A percentile compares a stretch with the other conserved stretches of the same genome.
Evolutionary conservation across 2,113 vertebrate species (phyloP).

Genomic region (Phylloscopus trochiloides): DNA sequence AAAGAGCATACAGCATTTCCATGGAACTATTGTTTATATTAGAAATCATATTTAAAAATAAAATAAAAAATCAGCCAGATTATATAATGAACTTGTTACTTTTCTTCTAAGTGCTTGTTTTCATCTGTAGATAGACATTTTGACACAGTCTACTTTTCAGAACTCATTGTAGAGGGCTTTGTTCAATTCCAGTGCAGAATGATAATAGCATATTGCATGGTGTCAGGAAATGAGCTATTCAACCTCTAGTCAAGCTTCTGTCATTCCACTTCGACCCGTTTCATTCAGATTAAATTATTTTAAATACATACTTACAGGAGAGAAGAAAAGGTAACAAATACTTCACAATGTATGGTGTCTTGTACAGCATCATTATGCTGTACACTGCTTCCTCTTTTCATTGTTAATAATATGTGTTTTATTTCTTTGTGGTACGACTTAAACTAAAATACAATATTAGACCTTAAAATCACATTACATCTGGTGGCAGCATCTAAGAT

Average conservation of each 20-base stretch:
- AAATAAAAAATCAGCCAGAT: neutral
- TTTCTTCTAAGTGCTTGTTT: neutral
- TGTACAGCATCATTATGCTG: neutral
- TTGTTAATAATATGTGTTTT: neutral
- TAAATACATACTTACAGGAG: neutral
- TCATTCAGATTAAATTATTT: neutral
- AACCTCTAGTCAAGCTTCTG: neutral
- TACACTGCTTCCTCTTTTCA: neutral
- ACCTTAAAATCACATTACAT: neutral
- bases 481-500: neutral
- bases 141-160: neutral
- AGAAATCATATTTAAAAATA: neutral
- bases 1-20: neutral
- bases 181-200: neutral
- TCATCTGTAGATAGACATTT: neutral
- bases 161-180: neutral
- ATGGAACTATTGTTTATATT: neutral
- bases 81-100: neutral
- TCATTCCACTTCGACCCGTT: neutral
- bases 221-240: neutral
- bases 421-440: neutral
- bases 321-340: neutral
- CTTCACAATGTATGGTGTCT: neutral
- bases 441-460: neutral
- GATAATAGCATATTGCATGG: neutral